Percentiles rank a stretch among this genome's conserved stretches.
Evolutionary conservation across 2,888 invertebrate genomes (phyloP).

Genomic region (Amiota mariae): DNA sequence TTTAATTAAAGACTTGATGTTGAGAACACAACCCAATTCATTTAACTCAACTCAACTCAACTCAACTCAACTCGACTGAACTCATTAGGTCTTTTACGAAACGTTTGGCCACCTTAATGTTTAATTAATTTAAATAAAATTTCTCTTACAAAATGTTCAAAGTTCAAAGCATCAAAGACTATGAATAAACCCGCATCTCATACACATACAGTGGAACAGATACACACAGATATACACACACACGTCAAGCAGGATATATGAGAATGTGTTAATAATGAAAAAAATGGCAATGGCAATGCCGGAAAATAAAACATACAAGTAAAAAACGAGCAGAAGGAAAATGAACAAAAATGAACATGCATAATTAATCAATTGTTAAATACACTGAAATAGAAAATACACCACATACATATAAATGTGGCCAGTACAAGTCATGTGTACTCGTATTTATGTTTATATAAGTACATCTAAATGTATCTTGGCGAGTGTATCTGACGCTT

Average conservation of each 20-base stretch:
- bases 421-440: neutral
- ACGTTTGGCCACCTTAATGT: too few relatives aligned
- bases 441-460: neutral
- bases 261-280: constrained; percentile 11
- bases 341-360: constrained; percentile 52
- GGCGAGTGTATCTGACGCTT: neutral
- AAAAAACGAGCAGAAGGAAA: neutral
- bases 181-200: neutral
- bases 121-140: too few relatives aligned
- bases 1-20: too few relatives aligned
- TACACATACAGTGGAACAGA: neutral
- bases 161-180: too few relatives aligned
- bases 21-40: too few relatives aligned
- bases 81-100: too few relatives aligned
- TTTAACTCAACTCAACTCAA: too few relatives aligned
- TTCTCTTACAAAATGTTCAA: too few relatives aligned
- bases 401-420: constrained; percentile 4
- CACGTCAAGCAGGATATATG: neutral
- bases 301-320: neutral
- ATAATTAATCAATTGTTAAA: constrained; percentile 66
- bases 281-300: constrained; percentile 44
- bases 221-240: too few relatives aligned
- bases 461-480: neutral
- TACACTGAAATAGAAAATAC: constrained; percentile 40
- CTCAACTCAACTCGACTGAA: too few relatives aligned